Conservation (phyloP, 1,140 invertebrate genomes). For the Odontomachus brunneus region DNA sequence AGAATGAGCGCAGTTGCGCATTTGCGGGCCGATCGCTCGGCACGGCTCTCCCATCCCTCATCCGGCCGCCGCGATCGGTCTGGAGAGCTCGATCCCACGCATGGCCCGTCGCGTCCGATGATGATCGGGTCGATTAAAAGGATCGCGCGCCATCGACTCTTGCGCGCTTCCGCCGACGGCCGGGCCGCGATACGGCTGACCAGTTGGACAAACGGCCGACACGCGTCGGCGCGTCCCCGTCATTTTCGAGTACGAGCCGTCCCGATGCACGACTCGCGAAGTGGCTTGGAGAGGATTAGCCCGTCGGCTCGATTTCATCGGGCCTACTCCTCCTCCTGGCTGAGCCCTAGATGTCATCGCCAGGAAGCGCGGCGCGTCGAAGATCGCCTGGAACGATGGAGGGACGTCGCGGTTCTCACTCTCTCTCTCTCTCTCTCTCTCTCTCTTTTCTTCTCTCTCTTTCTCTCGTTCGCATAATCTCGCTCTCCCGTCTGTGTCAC, state of each 20-base stretch:
- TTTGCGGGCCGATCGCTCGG: conserved; percentile 76
- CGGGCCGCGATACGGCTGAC: conserved; percentile 58
- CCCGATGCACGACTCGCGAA: conserved; percentile 48
- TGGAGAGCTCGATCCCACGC: conserved; percentile 60
- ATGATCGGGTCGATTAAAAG: conserved; percentile 51
- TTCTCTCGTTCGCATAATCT: not conserved
- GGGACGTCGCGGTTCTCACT: conserved; percentile 29
- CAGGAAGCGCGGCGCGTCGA: conserved; percentile 50
- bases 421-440: too few species aligned
- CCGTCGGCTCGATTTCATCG: conserved; percentile 70
- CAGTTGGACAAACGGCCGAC: conserved; percentile 59
- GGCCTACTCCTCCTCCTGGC: conserved; percentile 24
- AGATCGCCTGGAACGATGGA: conserved; percentile 37
- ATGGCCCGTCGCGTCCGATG: conserved; percentile 17
- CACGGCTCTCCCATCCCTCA: too few species aligned
- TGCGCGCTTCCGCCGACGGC: too few species aligned
- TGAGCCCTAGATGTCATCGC: conserved; percentile 68
- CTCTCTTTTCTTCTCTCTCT: too few species aligned
- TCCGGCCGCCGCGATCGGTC: conserved; percentile 59
- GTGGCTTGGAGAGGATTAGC: conserved; percentile 66
- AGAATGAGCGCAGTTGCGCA: conserved; percentile 79
- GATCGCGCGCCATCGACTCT: conserved; percentile 29
- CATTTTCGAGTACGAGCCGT: conserved; percentile 61
- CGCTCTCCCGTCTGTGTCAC: not conserved
- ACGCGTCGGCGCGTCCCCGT: conserved; percentile 12